Conservation (phyloP, 2,888 invertebrate genomes). For the Colletes collaris region DNA sequence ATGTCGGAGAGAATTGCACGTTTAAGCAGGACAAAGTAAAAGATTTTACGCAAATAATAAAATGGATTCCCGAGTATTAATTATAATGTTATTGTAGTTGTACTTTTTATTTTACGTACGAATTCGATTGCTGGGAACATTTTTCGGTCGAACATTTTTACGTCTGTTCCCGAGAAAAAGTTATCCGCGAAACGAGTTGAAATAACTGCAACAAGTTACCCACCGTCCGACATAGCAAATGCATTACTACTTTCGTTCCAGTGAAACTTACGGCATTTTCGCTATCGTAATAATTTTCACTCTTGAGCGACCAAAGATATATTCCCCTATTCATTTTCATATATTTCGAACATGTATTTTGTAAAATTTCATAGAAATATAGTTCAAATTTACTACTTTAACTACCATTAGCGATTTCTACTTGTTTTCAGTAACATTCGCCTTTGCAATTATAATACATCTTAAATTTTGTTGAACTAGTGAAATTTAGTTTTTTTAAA, state of each 20-base stretch:
- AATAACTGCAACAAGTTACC: constrained; percentile 7
- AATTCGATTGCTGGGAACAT: background rate
- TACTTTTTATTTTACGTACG: background rate
- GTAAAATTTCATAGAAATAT: background rate
- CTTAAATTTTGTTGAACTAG: no score
- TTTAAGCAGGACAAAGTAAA: no score
- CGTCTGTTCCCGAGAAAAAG: background rate
- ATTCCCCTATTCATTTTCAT: background rate
- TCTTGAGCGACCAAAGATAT: background rate
- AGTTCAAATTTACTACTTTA: no score
- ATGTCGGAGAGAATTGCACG: no score
- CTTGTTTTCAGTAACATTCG: no score
- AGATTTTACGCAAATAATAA: background rate
- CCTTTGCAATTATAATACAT: no score
- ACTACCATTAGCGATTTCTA: no score
- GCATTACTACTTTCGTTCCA: constrained; percentile 2
- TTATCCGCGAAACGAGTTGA: background rate
- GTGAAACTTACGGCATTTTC: background rate
- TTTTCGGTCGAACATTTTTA: background rate
- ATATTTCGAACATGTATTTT: background rate
- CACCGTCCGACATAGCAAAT: constrained; percentile 10
- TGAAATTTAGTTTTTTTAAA: no score
- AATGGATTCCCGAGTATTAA: background rate
- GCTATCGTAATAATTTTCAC: background rate
- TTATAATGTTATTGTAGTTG: background rate